Evolutionary conservation across 2,113 vertebrate genomes (phyloP), one percentile per base, ranked within the genome.

Genomic region (Oncorhynchus keta): DNA sequence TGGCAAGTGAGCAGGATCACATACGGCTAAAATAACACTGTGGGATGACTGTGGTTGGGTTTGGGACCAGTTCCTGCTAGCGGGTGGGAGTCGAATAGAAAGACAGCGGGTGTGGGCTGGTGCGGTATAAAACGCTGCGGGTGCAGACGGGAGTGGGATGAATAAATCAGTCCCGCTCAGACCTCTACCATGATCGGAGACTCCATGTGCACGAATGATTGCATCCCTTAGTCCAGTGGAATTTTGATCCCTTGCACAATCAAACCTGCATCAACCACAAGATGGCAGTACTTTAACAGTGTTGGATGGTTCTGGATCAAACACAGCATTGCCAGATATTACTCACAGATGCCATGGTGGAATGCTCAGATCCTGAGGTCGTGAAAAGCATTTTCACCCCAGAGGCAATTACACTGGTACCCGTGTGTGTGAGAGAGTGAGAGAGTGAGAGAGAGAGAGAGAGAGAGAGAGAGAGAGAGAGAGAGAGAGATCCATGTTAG

Each of bases 251-350:
- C 55, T 18, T 20, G 55, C 9, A 45, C 39, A 45, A 16, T 57
- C 39, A 45, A 45, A 22, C 18, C 7, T n/a, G 0, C 2, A 61
- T 6, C 13, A 71, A 45, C 88, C 91, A 92, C 87, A 77, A 81
- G 87, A 81, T 90, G 91, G 90, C 91, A 90, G 83, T 87, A 76
- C 70, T 75, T 75, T 8, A 18, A 9, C 6, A 1, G 14, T 48
- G 39, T 70, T 49, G 9, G 12, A 45, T 67, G 1, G 3, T 67
- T 28, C 62, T 22, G n/a, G 62, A 64, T 26, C n/a, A 18, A 64
- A 57, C 16, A 12, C 11, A 22, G 62, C 62, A 3, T 26, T 12
- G 65, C 11, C n/a, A 30, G 9, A 26, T 48, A 48, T 48, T 22
- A 69, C 68, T 69, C n/a, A 49, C 26, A 59, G 16, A 45, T 5